phyloP scores from a whole-genome alignment of 2,113 vertebrate species.

The Struthidea cinerea region DNA sequence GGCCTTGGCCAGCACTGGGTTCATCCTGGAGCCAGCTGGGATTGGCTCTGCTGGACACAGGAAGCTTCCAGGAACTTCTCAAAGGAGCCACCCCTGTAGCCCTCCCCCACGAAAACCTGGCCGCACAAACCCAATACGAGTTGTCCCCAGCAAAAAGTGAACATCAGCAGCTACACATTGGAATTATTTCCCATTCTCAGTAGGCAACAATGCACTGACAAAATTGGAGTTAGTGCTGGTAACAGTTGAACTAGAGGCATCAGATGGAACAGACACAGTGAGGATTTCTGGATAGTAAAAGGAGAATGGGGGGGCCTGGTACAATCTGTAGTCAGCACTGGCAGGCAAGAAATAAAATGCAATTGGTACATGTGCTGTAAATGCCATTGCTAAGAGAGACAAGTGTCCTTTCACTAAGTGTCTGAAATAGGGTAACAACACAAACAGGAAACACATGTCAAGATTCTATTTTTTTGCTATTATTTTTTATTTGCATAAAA shows the following conservation, averaged over 20 bases:
- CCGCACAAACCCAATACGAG: neutral
- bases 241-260: neutral
- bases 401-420: neutral
- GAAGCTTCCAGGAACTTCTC: neutral
- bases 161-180: accelerated
- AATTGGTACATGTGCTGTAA: neutral
- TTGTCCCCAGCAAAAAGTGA: neutral
- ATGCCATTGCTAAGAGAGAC: neutral
- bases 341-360: neutral
- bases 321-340: neutral
- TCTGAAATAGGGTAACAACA: neutral
- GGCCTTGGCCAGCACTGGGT: neutral
- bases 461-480: neutral
- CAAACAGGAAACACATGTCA: neutral
- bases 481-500: neutral
- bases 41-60: neutral
- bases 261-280: neutral
- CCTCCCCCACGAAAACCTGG: neutral
- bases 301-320: neutral
- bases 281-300: neutral
- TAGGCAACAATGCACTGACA: neutral
- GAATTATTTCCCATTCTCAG: neutral
- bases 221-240: accelerated
- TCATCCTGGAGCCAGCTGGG: neutral
- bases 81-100: neutral